Evolutionary conservation across 2,888 invertebrate species (phyloP), one percentile per base, ranked within the genome.

Genomic region (Gortyna flavago): DNA sequence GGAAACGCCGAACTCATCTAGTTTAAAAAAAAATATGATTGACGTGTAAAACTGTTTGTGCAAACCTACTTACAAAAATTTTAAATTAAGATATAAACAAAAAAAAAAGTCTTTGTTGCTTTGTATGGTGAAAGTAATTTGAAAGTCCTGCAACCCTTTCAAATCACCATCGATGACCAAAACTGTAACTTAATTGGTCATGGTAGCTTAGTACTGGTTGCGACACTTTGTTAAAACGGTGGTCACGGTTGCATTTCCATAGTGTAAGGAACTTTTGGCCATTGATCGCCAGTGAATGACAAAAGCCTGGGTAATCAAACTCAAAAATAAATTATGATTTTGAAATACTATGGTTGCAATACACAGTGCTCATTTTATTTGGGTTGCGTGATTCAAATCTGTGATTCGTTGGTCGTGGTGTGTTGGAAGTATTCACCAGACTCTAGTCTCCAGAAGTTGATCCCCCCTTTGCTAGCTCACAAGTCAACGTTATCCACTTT

Each of bases 201-300:
- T 71, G 29, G 1, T 18, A 51, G n/a, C 6, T 21, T 57, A n/a
- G 32, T 72, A 72, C 35, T 16, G 1, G 0, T 2, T 54, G 32
- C 13, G 7, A 25, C 1, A 41, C 16, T 18, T 35, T 0, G 13
- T 25, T 48, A 25, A 16, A 38, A 16, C 32, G 0, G 9, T 41
- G 25, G 80, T 73, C 65, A 72, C 38, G 48, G 79, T 65, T 51
- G 18, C 32, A 32, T 79, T 64, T 21, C 18, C 29, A 44, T 35
- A 13, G 6, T 13, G 1, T 35, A 13, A 51, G 2, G 5, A 41
- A 41, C 38, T 62, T 69, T 69, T 70, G 41, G 41, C 16, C 18
- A 29, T 51, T 41, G 38, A 25, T 16, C 41, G 21, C n/a, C n/a
- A 32, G 29, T 77, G 48, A 13, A 44, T 70, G 7, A 54, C 44